Base-by-base conservation (phyloP, 2,797 vertebrate genomes). In the Pogoniulus pusillus region DNA sequence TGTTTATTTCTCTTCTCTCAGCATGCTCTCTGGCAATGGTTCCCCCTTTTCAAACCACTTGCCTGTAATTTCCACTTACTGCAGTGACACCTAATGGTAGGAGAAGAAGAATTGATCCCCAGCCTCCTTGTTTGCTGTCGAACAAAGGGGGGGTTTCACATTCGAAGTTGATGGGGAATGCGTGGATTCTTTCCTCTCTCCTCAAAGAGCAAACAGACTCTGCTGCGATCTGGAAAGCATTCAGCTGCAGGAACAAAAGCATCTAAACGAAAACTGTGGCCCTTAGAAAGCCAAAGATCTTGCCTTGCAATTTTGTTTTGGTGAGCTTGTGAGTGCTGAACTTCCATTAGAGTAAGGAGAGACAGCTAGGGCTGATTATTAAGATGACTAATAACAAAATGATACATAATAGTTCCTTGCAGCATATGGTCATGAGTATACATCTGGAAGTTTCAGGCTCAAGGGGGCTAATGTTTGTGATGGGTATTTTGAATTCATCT, bases 361-460 rank as follows among this genome's bases (percentile, higher is more conserved):
- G 24, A 54, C n/a, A 87, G 32, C 69, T 34, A 75, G 45, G 30
- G 29, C 7, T 78, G 45, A 73, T 85, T 73, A 68, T 68, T 76
- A 90, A 88, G 93, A 91, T 23, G 37, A 79, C 35, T 89, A 62
- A 78, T 78, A 73, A 41, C 30, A 69, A 91, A 92, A 85, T 41
- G 20, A 87, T 60, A 65, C 1, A 3, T 29, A 69, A 41, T 23
- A 26, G 58, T 62, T 87, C 53, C 85, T 91, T 60, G 32, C 3
- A 64, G 88, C 96, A 97, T 96, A 96, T 97, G 96, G 96, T 96
- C 96, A 82, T 45, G 81, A 73, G 88, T 95, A 84, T 96, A 96
- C 94, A 96, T 96, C 94, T 96, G 93, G 95, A 96, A 96, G 90
- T 87, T 94, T 96, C 93, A 96, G 93, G 82, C 96, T 97, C 93